Conservation (phyloP, 2,888 invertebrate genomes). For the Drosophila bunnanda region DNA sequence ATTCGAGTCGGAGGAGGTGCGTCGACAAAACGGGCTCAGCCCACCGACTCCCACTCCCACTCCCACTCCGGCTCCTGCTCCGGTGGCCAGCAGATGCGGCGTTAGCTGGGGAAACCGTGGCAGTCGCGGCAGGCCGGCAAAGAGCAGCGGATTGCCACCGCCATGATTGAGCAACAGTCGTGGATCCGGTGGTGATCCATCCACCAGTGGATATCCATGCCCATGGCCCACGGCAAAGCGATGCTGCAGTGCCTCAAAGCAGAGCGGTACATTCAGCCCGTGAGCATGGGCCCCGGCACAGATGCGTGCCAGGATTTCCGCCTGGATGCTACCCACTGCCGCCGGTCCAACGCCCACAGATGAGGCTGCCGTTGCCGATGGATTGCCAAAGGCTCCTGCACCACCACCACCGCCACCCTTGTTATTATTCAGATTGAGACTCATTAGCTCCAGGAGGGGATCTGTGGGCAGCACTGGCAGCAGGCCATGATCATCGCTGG, state of each 20-base stretch:
- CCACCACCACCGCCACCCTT: conserved; percentile 36
- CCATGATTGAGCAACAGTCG: conserved; percentile 78
- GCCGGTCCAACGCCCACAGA: conserved; percentile 79
- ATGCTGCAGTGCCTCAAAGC: conserved; percentile 88
- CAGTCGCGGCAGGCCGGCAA: conserved; percentile 87
- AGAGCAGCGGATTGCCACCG: conserved; percentile 86
- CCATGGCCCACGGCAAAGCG: conserved; percentile 69
- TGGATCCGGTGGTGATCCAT: conserved; percentile 72
- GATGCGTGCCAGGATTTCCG: conserved; percentile 91
- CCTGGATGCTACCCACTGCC: conserved; percentile 88
- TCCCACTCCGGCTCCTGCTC: conserved; percentile 63
- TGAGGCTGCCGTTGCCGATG: neutral
- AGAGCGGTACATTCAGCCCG: conserved; percentile 86
- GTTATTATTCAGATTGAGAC: conserved; percentile 61
- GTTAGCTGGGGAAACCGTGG: conserved; percentile 86
- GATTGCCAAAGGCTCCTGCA: conserved; percentile 7
- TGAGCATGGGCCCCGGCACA: conserved; percentile 88
- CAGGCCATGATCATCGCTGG: conserved; percentile 83
- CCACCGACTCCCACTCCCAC: conserved; percentile 82
- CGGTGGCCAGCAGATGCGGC: conserved; percentile 81
- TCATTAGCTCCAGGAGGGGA: conserved; percentile 73
- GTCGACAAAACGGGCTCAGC: conserved; percentile 77
- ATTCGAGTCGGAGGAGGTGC: conserved; percentile 86
- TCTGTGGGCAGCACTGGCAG: conserved; percentile 51
- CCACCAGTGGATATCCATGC: conserved; percentile 61